Evolutionary conservation across 2,797 vertebrate species (phyloP).

Genomic region (Salarias fasciatus): DNA sequence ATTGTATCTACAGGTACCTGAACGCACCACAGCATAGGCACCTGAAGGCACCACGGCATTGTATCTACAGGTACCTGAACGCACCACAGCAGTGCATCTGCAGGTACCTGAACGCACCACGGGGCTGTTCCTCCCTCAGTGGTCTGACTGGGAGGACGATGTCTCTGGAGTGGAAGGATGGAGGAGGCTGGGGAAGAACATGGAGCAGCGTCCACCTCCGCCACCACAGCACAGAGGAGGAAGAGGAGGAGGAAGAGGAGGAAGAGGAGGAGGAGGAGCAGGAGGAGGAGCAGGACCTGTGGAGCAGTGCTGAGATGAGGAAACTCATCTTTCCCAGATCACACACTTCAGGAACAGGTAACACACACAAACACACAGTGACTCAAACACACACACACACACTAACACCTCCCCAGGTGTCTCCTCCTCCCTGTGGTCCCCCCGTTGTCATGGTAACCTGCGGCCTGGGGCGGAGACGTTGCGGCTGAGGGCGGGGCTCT

Average conservation of each 20-base stretch:
- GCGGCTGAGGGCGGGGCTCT: conserved; percentile 88
- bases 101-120: too few species aligned
- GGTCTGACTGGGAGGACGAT: conserved; percentile 70
- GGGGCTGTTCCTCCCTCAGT: conserved; percentile 16
- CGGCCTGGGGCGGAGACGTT: conserved; percentile 85
- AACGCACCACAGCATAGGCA: too few species aligned
- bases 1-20: too few species aligned
- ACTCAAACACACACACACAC: too few species aligned
- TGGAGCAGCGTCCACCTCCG: conserved; percentile 85
- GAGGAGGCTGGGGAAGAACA: conserved; percentile 78
- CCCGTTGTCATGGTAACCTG: conserved; percentile 75
- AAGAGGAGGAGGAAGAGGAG: conserved; percentile 89
- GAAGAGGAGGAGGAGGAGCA: conserved; percentile 42
- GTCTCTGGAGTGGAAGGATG: conserved; percentile 82
- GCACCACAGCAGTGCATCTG: too few species aligned
- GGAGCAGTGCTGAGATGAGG: conserved; percentile 64
- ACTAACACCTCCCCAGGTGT: conserved; percentile 31
- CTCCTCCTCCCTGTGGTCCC: conserved; percentile 45
- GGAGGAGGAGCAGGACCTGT: conserved; percentile 82
- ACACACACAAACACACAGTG: background rate
- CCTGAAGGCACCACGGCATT: too few species aligned
- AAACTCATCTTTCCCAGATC: conserved; percentile 53
- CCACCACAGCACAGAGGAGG: conserved; percentile 88
- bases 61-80: too few species aligned
- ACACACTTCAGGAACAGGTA: conserved; percentile 64